Evolutionary conservation across 2,888 invertebrate species (phyloP).

Genomic region (Abrostola triplasia): DNA sequence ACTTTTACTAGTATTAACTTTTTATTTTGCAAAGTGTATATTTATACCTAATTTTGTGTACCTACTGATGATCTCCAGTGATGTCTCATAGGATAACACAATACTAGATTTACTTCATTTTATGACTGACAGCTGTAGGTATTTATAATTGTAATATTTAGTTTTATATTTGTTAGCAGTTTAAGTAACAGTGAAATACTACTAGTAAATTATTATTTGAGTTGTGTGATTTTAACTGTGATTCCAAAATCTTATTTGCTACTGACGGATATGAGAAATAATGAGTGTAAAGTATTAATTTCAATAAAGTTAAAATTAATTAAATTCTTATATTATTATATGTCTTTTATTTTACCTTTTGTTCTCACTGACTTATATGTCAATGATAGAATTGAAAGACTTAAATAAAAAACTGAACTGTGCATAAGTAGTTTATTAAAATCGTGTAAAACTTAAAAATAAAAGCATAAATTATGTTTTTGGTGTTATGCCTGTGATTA

Average conservation of each 20-base stretch:
- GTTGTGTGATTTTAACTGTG: constrained; percentile 66
- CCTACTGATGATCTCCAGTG: constrained; percentile 16
- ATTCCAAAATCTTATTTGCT: constrained; percentile 59
- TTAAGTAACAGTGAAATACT: constrained; percentile 52
- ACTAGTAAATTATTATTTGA: constrained; percentile 61
- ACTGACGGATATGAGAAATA: constrained; percentile 45
- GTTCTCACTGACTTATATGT: background rate
- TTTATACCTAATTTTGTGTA: background rate
- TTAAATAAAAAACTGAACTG: constrained; percentile 29
- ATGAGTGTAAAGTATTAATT: constrained; percentile 58
- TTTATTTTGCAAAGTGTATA: background rate
- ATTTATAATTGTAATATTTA: constrained; percentile 45
- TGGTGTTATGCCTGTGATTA: constrained; percentile 68
- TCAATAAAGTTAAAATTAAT: constrained; percentile 53
- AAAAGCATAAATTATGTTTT: constrained; percentile 60
- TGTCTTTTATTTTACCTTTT: constrained; percentile 19
- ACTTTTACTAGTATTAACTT: too few relatives aligned
- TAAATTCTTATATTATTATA: constrained; percentile 57
- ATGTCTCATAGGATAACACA: constrained; percentile 26
- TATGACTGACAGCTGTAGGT: constrained; percentile 67
- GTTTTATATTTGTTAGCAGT: constrained; percentile 44
- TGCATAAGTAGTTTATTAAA: constrained; percentile 57
- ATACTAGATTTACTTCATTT: constrained; percentile 59
- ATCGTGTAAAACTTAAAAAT: constrained; percentile 62
- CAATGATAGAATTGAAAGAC: constrained; percentile 8